phyloP scores from a whole-genome alignment of 1,140 invertebrate species.

The Drosophila malerkotliana region DNA sequence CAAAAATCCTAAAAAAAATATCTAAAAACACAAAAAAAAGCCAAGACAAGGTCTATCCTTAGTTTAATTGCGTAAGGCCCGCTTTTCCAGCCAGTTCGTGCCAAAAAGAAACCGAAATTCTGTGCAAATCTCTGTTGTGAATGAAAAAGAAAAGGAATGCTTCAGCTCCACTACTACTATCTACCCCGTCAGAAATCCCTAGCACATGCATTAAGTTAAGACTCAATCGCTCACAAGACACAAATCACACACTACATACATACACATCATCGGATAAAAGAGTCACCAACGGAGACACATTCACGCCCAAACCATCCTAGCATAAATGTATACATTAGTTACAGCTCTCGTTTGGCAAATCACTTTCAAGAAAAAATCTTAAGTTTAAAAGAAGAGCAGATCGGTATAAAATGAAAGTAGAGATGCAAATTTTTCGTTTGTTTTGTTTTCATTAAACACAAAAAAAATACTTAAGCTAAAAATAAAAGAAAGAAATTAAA shows the following conservation, averaged over 20 bases:
- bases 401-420: conserved; percentile 28
- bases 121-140: conserved; percentile 74
- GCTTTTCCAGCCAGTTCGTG: conserved; percentile 71
- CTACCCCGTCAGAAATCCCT: conserved; percentile 13
- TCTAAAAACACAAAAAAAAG: neutral
- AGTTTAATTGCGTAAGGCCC: conserved; percentile 56
- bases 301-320: conserved; percentile 60
- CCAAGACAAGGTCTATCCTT: conserved; percentile 31
- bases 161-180: conserved; percentile 49
- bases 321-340: conserved; percentile 69
- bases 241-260: conserved; percentile 48
- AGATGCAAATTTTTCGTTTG: conserved; percentile 68
- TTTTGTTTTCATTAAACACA: conserved; percentile 52
- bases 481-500: conserved; percentile 46
- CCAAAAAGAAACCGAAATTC: conserved; percentile 69
- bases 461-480: conserved; percentile 59
- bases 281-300: conserved; percentile 14
- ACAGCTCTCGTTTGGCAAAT: conserved; percentile 65
- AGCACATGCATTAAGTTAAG: conserved; percentile 66
- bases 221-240: conserved; percentile 21
- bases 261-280: conserved; percentile 21
- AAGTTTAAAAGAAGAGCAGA: conserved; percentile 50
- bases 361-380: conserved; percentile 51
- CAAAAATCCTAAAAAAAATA: neutral
- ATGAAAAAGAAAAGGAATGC: conserved; percentile 28